A percentile compares a stretch with the other conserved stretches of the same genome.
phyloP scores from a whole-genome alignment of 2,888 invertebrate genomes.

The Schrankia costaestrigalis region DNA sequence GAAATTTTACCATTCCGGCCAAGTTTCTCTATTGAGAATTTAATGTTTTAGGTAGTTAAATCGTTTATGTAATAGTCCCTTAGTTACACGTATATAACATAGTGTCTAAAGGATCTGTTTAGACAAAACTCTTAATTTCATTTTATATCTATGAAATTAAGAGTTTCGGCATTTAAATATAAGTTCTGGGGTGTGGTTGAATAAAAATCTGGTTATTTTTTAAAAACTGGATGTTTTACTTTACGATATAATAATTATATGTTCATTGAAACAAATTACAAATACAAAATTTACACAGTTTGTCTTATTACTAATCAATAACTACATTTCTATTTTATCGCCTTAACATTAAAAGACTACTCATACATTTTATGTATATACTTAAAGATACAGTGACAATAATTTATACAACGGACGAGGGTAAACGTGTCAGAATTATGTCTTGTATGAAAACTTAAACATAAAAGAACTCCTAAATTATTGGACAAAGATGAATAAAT shows the following conservation, averaged over 20 bases:
- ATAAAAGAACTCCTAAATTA: conserved; percentile 53
- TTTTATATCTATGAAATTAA: not conserved
- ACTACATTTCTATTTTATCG: conserved; percentile 71
- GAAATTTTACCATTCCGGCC: too few species aligned
- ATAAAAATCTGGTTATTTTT: conserved; percentile 74
- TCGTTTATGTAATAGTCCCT: too few species aligned
- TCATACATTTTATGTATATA: conserved; percentile 77
- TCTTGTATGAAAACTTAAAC: conserved; percentile 36
- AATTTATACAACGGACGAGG: conserved; percentile 76
- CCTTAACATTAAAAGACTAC: conserved; percentile 81
- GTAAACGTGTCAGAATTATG: conserved; percentile 39
- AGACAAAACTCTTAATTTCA: too few species aligned
- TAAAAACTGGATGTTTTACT: conserved; percentile 84
- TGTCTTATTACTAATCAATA: conserved; percentile 69
- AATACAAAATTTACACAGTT: conserved; percentile 87
- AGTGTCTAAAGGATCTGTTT: too few species aligned
- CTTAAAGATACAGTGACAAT: conserved; percentile 70
- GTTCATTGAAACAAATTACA: conserved; percentile 87
- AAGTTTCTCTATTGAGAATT: too few species aligned
- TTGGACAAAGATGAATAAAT: conserved; percentile 60
- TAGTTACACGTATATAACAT: too few species aligned
- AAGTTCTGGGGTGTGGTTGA: conserved; percentile 16
- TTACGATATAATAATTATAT: conserved; percentile 86
- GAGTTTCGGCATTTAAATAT: too few species aligned
- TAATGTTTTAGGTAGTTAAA: too few species aligned